Percentiles rank a stretch among this genome's conserved stretches.
phyloP scores from a whole-genome alignment of 2,888 invertebrate genomes.

The Limnephilus auricula region DNA sequence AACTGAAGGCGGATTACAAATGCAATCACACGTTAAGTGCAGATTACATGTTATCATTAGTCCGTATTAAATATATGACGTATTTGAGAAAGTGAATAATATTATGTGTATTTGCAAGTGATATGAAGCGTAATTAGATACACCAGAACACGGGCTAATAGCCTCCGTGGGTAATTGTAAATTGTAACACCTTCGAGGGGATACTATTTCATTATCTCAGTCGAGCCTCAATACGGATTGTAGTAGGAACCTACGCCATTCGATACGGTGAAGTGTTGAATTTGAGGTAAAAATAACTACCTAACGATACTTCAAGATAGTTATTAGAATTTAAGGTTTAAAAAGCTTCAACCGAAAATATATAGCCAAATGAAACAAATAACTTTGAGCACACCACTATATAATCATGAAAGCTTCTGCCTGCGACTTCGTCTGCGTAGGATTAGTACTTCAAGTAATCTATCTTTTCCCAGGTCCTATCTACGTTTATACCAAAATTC shows the following conservation, averaged over 20 bases:
- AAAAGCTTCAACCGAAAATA: too few relatives aligned
- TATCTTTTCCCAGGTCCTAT: too few relatives aligned
- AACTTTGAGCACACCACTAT: too few relatives aligned
- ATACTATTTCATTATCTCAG: not conserved
- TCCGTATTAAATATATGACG: not conserved
- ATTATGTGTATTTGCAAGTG: not conserved
- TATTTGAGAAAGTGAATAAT: constrained; percentile 3
- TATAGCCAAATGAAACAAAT: too few relatives aligned
- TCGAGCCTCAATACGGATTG: not conserved
- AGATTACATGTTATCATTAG: constrained; percentile 2
- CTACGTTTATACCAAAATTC: too few relatives aligned
- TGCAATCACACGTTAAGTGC: constrained; percentile 27
- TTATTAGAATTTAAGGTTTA: too few relatives aligned
- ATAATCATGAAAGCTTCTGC: too few relatives aligned
- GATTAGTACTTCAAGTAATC: too few relatives aligned
- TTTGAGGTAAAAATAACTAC: too few relatives aligned
- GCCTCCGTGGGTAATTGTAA: constrained; percentile 12
- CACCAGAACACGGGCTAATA: not conserved
- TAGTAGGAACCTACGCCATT: not conserved
- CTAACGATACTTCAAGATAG: too few relatives aligned
- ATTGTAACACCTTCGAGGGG: not conserved
- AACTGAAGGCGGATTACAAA: constrained; percentile 11
- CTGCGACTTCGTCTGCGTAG: too few relatives aligned
- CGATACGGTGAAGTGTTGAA: too few relatives aligned
- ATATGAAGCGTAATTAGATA: constrained; percentile 3